phyloP scores from a whole-genome alignment of 2,113 vertebrate genomes.

The Rhizomys pruinosus region DNA sequence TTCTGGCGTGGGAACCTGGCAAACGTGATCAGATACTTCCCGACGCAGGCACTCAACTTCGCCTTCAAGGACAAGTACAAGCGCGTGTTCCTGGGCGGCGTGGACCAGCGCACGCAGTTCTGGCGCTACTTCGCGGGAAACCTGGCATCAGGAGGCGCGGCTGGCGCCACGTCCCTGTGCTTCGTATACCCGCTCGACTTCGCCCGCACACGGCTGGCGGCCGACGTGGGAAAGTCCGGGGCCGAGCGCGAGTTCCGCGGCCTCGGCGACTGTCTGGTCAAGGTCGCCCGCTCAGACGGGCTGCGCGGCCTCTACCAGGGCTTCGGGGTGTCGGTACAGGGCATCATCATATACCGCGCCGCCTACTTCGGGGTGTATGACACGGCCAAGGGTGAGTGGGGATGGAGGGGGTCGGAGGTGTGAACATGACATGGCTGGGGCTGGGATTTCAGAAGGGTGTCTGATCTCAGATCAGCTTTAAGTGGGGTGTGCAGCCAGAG shows the following conservation, averaged over 20 bases:
- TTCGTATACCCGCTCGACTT: constrained; percentile 99
- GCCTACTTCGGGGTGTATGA: constrained; percentile 99
- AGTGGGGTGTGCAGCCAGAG: too few relatives aligned
- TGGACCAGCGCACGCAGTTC: constrained; percentile 98
- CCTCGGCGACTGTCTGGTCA: constrained; percentile 93
- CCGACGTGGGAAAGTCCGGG: constrained; percentile 95
- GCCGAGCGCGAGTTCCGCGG: constrained; percentile 94
- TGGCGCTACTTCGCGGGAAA: constrained; percentile 99
- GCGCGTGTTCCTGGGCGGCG: constrained; percentile 98
- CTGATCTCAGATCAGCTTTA: too few relatives aligned
- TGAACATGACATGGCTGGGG: not conserved
- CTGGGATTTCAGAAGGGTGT: too few relatives aligned
- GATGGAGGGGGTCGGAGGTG: not conserved
- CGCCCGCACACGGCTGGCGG: constrained; percentile 96
- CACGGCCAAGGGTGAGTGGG: constrained; percentile 96
- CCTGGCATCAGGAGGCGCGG: constrained; percentile 95
- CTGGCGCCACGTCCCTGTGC: constrained; percentile 97
- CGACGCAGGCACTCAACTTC: constrained; percentile 99
- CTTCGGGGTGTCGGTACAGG: constrained; percentile 98
- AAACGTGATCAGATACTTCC: constrained; percentile 99
- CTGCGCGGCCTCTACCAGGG: constrained; percentile 95
- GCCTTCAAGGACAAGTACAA: constrained; percentile 99
- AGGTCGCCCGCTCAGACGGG: constrained; percentile 96
- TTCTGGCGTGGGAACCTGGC: constrained; percentile 99
- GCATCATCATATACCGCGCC: constrained; percentile 99